phyloP scores from a whole-genome alignment of 2,113 vertebrate genomes.

The Grammomys dolichurus region DNA sequence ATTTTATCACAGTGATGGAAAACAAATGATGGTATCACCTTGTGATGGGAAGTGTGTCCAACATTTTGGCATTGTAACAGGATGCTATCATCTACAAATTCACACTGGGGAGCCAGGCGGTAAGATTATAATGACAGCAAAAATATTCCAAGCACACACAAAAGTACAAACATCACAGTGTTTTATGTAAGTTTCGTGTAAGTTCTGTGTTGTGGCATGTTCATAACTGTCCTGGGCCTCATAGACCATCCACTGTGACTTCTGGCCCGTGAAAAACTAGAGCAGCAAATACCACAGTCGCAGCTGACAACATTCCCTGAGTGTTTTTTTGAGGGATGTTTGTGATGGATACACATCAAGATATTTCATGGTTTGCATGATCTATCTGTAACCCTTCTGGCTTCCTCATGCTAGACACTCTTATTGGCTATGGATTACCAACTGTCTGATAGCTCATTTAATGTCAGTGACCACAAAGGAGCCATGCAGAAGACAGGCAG shows the following conservation, averaged over 20 bases:
- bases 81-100: not conserved
- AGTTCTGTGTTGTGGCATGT: not conserved
- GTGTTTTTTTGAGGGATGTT: too few species aligned
- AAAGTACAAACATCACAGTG: not conserved
- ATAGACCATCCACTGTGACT: fast-evolving
- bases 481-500: not conserved
- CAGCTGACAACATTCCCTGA: not conserved
- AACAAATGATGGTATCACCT: not conserved
- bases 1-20: not conserved
- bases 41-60: not conserved
- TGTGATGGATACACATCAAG: not conserved
- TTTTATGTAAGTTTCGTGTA: too few species aligned
- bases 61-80: not conserved
- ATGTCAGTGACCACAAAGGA: not conserved
- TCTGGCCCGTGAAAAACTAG: fast-evolving
- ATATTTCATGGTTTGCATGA: not conserved
- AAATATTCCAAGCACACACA: not conserved
- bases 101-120: not conserved
- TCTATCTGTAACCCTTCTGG: too few species aligned
- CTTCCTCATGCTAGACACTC: not conserved
- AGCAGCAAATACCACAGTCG: fast-evolving
- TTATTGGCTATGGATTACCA: fast-evolving
- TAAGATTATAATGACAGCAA: not conserved
- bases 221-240: not conserved
- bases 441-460: fast-evolving